Conservation (phyloP, 2,888 invertebrate species). For the Dyspetes luteomarginatus region DNA sequence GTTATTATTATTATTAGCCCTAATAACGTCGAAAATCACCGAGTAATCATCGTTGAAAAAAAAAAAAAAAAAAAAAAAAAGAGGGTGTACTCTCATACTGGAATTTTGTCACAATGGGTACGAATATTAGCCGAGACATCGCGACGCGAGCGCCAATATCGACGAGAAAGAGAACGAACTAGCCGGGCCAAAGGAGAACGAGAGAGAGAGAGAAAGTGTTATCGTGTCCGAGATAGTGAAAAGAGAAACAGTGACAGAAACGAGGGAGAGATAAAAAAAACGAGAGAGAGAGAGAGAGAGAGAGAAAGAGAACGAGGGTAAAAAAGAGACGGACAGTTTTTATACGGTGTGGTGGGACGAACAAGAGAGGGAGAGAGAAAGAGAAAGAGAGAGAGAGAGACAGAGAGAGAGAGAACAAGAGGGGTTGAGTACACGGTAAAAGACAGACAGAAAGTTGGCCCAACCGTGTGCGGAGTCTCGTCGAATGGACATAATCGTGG, state of each 20-base stretch:
- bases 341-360: neutral
- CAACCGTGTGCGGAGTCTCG: constrained; percentile 13
- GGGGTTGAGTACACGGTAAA: neutral
- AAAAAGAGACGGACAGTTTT: neutral
- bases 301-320: neutral
- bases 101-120: constrained; percentile 44
- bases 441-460: neutral
- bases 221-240: constrained; percentile 52
- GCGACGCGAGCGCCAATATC: constrained; percentile 10
- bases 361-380: neutral
- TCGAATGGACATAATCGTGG: constrained; percentile 70
- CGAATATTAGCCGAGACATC: constrained; percentile 41
- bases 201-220: constrained; percentile 34
- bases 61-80: neutral
- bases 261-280: neutral
- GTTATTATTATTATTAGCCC: constrained; percentile 14
- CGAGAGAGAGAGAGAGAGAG: neutral
- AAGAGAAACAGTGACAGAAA: constrained; percentile 2
- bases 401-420: neutral
- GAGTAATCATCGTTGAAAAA: neutral
- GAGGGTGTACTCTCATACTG: neutral
- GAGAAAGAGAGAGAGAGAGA: neutral
- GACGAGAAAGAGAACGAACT: constrained; percentile 31
- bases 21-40: too few relatives aligned
- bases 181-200: constrained; percentile 32